Percentiles rank a stretch among this genome's conserved stretches.
Conservation (phyloP, 2,888 invertebrate species). For the Chloromyia formosa region DNA sequence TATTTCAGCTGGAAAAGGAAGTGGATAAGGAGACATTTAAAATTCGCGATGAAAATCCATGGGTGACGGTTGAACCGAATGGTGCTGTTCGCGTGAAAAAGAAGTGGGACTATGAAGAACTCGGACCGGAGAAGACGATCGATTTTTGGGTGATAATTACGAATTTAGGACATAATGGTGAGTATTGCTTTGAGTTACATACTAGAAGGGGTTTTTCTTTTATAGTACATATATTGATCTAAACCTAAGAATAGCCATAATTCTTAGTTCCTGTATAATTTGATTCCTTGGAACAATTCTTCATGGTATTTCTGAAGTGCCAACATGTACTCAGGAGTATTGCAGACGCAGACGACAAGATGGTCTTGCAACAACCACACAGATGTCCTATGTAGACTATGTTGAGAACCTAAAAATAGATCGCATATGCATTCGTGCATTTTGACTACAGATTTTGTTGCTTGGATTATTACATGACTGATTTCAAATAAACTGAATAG, state of each 20-base stretch:
- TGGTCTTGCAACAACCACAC: background rate
- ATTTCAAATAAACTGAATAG: no score
- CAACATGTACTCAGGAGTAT: no score
- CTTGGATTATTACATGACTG: no score
- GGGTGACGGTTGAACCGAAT: conserved; percentile 92
- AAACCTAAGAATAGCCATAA: no score
- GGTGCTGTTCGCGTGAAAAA: conserved; percentile 93
- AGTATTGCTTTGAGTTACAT: conserved; percentile 60
- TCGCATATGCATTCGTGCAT: background rate
- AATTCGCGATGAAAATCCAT: conserved; percentile 91
- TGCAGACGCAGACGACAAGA: no score
- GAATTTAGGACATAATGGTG: conserved; percentile 87
- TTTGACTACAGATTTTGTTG: no score
- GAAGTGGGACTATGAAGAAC: conserved; percentile 96
- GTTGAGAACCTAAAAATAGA: conserved; percentile 8
- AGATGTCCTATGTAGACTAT: conserved; percentile 20
- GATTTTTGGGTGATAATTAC: conserved; percentile 96
- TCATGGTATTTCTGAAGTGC: no score
- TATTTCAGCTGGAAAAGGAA: conserved; percentile 90
- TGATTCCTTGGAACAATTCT: no score
- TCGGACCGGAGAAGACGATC: conserved; percentile 93
- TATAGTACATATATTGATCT: no score
- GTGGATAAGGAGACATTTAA: conserved; percentile 92
- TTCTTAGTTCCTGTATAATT: no score
- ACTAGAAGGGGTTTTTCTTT: no score